A percentile compares a stretch with the other conserved stretches of the same genome.
Conservation (phyloP, 92 coral and sea anemone species). For the Siderastrea radians region DNA sequence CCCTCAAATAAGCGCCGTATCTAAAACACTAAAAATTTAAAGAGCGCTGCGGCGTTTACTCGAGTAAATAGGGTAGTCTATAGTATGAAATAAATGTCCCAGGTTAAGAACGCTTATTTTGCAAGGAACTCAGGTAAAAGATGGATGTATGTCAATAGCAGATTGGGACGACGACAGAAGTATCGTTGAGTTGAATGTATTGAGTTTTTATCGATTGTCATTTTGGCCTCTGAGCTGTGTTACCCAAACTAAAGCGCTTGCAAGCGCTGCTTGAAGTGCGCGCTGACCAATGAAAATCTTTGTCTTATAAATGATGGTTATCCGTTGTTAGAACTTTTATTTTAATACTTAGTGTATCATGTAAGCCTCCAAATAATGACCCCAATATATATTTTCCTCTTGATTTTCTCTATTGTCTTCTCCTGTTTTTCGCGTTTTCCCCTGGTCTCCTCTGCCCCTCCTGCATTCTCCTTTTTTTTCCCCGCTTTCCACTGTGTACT, state of each 20-base stretch:
- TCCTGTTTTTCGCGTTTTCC: too few species aligned
- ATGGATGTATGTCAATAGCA: slow-evolving; percentile 25
- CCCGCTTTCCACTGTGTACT: too few species aligned
- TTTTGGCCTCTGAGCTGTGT: slow-evolving; percentile 64
- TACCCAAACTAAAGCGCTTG: slow-evolving; percentile 75
- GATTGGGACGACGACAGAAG: slow-evolving; percentile 58
- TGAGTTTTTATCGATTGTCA: slow-evolving; percentile 68
- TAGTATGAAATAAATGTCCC: slow-evolving; percentile 43
- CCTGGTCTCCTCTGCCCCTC: too few species aligned
- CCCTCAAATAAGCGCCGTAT: too few species aligned
- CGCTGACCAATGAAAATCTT: slow-evolving; percentile 77
- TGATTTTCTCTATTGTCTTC: too few species aligned
- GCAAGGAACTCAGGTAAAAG: slow-evolving; percentile 71
- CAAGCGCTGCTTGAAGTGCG: slow-evolving; percentile 77
- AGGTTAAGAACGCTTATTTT: slow-evolving; percentile 65
- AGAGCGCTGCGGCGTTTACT: too few species aligned
- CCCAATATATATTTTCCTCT: too few species aligned
- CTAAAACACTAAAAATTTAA: too few species aligned
- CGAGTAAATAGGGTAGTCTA: background rate
- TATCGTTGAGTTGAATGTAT: slow-evolving; percentile 69
- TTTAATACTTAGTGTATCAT: background rate
- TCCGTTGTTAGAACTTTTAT: slow-evolving; percentile 64
- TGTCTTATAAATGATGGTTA: slow-evolving; percentile 56
- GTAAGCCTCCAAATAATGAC: too few species aligned
- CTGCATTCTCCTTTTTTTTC: too few species aligned